Evolutionary conservation across 92 coral and sea anemone species (phyloP), one percentile per base, ranked within the genome.

Genomic region (Desmophyllum pertusum): DNA sequence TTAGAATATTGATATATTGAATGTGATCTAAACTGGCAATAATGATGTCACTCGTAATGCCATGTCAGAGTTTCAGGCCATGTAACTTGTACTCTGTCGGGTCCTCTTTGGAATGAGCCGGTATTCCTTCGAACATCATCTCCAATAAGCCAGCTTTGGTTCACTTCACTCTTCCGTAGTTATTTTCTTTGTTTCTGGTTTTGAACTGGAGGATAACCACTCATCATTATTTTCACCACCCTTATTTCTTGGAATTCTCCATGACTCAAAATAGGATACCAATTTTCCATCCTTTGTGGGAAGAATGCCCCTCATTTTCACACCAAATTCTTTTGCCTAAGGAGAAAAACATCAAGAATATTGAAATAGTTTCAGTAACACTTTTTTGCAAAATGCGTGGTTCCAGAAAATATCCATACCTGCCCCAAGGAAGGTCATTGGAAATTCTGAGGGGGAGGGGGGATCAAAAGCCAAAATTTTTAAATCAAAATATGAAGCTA

Each of bases 231-330:
- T 70, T 21, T 55, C 68, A 30, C 17, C 51, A 30, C 92, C 94
- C 39, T 51, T 71, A 29, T 88, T 88, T 14, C 90, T 84, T 10
- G 96, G 96, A 35, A 93, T 76, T 73, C 80, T 85, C 94, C 94
- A 90, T 33, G 96, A 83, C 31, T 93, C 96, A 82, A 93, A 93
- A 30, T 87, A 79, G 27, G 94, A 55, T 31, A 90, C 96, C 81
- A 93, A 67, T 83, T 90, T 85, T 21, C 96, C 96, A 93, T 93
- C 96, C 70, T 93, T 89, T 67, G 94, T 65, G 69, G 96, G 96
- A 38, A 93, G 83, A 82, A 90, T 79, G 61, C 87, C 77, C 77
- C 86, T 88, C 96, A 93, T 90, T 84, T 85, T 93, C 30, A 37
- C 62, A 38, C 94, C 94, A 90, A 93, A 93, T 79, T 93, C 96